These are phyloP conservation scores for Pandemis heparana DNA, from an alignment of 2,888 invertebrate genomes.

Conservation along the genomic window DNA sequence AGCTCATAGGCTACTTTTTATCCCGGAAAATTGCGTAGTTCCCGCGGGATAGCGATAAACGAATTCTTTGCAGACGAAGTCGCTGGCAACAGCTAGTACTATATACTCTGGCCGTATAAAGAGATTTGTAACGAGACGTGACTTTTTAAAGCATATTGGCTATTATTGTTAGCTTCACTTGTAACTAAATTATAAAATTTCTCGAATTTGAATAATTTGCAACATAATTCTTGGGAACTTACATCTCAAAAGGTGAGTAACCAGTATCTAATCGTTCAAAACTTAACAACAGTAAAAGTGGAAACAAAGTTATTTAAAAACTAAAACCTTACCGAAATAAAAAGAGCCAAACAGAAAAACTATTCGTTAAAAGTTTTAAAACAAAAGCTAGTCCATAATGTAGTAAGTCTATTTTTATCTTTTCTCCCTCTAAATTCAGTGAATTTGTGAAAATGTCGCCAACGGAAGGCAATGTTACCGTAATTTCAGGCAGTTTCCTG, in stretches of 20 bases:
- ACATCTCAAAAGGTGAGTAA: too few species aligned
- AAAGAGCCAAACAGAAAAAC: conserved; percentile 18
- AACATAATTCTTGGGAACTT: too few species aligned
- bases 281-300: too few species aligned
- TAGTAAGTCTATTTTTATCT: conserved; percentile 52
- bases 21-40: too few species aligned
- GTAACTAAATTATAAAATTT: too few species aligned
- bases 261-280: too few species aligned
- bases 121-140: neutral
- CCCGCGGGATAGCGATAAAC: too few species aligned
- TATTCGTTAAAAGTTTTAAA: conserved; percentile 33
- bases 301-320: neutral
- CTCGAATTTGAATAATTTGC: too few species aligned
- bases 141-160: neutral
- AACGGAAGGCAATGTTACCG: conserved; percentile 52
- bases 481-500: conserved; percentile 53
- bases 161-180: too few species aligned
- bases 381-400: conserved; percentile 39
- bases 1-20: too few species aligned
- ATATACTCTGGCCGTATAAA: neutral
- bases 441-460: conserved; percentile 52
- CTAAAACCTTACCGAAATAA: conserved; percentile 17
- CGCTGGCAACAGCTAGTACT: too few species aligned
- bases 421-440: conserved; percentile 48
- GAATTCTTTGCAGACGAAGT: too few species aligned